phyloP scores from a whole-genome alignment of 2,113 vertebrate species.

The Saimiri boliviensis region DNA sequence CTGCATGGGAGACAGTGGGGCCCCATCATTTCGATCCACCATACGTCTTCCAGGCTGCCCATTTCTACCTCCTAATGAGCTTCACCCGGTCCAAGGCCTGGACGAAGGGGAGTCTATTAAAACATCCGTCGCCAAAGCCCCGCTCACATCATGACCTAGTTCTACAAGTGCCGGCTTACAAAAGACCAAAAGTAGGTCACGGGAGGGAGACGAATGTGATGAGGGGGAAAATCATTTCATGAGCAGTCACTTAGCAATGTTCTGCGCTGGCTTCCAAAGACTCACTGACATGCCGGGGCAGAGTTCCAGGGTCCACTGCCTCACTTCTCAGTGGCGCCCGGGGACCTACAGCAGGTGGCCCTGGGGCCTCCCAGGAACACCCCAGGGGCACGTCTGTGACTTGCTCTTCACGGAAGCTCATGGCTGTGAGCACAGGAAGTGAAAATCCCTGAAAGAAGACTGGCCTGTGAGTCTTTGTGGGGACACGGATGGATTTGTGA shows the following conservation, averaged over 20 bases:
- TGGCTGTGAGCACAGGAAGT: accelerated
- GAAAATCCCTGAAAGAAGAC: neutral
- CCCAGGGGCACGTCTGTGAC: accelerated
- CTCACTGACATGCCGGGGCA: slow-evolving; percentile 61
- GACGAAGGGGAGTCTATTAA: slow-evolving; percentile 62
- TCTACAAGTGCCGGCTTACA: slow-evolving; percentile 73
- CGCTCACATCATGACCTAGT: slow-evolving; percentile 74
- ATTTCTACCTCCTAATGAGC: slow-evolving; percentile 25
- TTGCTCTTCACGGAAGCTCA: accelerated
- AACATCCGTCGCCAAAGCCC: slow-evolving; percentile 46
- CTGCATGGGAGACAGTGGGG: neutral
- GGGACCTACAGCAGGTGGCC: neutral
- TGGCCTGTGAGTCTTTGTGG: accelerated
- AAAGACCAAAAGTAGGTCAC: slow-evolving; percentile 78
- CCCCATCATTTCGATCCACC: neutral
- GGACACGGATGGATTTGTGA: neutral
- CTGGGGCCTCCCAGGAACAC: too few species aligned
- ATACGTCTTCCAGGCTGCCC: slow-evolving; percentile 9
- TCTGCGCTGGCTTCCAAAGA: slow-evolving; percentile 37
- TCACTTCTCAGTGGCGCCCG: neutral
- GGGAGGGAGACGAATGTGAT: slow-evolving; percentile 74
- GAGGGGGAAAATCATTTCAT: slow-evolving; percentile 55
- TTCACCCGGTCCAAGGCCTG: slow-evolving; percentile 45
- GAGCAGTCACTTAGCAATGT: slow-evolving; percentile 69
- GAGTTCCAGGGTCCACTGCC: neutral